Conservation (phyloP, 2,113 vertebrate species). For the Kryptolebias marmoratus region DNA sequence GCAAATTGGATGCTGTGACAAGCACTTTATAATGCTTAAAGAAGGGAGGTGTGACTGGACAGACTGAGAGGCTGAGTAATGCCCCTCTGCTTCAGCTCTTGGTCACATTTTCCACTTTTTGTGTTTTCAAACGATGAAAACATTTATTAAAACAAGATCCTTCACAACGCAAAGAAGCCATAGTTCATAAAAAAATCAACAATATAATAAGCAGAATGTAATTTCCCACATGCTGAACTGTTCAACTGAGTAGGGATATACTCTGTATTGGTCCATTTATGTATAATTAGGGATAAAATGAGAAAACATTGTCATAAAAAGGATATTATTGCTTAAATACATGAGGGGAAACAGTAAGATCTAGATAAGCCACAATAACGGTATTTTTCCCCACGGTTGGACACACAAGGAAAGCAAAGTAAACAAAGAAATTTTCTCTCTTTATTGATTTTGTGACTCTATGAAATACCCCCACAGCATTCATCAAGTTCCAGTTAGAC, state of each 20-base stretch:
- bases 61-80: slow-evolving; percentile 49
- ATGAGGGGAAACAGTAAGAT: no score
- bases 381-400: slow-evolving; percentile 2
- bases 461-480: slow-evolving; percentile 34
- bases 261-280: background rate
- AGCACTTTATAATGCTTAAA: slow-evolving; percentile 74
- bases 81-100: background rate
- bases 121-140: slow-evolving; percentile 9
- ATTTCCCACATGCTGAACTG: slow-evolving; percentile 4
- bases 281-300: slow-evolving; percentile 6
- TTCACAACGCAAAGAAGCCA: background rate
- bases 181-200: slow-evolving; percentile 28
- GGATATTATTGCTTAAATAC: no score
- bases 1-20: slow-evolving; percentile 74
- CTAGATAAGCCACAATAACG: background rate
- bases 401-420: background rate
- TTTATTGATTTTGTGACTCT: slow-evolving; percentile 21
- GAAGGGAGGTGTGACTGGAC: slow-evolving; percentile 30
- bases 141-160: slow-evolving; percentile 23
- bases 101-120: slow-evolving; percentile 28
- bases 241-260: no score
- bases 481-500: slow-evolving; percentile 64
- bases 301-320: no score
- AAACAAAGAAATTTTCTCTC: slow-evolving; percentile 5
- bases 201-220: background rate